Base-by-base conservation (phyloP, 2,797 vertebrate species). In the Amblyraja radiata region DNA sequence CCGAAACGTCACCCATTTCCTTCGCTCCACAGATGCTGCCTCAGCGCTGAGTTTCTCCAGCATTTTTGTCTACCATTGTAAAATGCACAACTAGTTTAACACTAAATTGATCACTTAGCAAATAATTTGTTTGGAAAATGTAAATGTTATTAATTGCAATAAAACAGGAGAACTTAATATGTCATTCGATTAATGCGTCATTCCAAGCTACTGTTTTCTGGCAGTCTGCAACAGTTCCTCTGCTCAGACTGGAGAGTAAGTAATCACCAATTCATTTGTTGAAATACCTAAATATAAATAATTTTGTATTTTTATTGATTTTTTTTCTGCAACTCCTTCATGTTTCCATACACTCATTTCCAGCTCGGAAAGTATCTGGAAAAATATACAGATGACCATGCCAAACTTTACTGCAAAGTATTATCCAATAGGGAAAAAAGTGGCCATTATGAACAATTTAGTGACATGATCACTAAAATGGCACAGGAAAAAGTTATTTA, bases 381-480 rank as follows among this genome's bases (percentile, higher is more conserved):
- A 92, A 92, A 91, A 74, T 9, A 39, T 13, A 71, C n/a, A 46
- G 76, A 25, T 76, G 46, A 13, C 2, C 90, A 76, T n/a, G 61
- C n/a, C 65, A 32, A 88, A 65, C 61, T 54, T 74, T 54, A 92
- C 36, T 92, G 90, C 46, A 46, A 76, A 74, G 28, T n/a, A 92
- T 9, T 14, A 92, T 54, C 90, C 39, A 74, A 73, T 10, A 10
- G 10, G 68, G 28, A 32, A 91, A 71, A 76, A 73, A 54, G 39
- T 92, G 2, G 71, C 28, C 90, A 74, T 92, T 54, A 54, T 36
- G 21, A 74, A 71, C 36, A 58, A 58, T 16, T 25, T 92, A 92
- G 11, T 54, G 76, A 92, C 73, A 76, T 18, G 73, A 6, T 91
- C 39, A 74, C 9, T 39, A 54, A 73, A 74, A 74, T 28, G 39